Evolutionary conservation across 2,888 invertebrate species (phyloP).

Genomic region (Drosophila nr. perissopoda): DNA sequence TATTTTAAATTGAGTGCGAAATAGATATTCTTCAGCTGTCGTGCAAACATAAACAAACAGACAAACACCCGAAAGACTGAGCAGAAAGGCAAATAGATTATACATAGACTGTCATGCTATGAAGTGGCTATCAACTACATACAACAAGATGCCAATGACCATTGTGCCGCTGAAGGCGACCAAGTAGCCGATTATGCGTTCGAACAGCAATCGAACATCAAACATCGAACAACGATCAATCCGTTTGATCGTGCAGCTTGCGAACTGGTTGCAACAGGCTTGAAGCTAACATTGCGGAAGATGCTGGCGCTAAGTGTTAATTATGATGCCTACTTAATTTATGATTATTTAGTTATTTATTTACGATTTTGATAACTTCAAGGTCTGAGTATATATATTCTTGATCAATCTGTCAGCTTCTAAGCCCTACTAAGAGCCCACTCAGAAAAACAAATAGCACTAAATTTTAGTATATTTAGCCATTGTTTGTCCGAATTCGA

Average conservation of each 20-base stretch:
- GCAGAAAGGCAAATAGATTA: slow-evolving; percentile 40
- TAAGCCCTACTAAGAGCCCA: not conserved
- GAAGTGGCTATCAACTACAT: slow-evolving; percentile 12
- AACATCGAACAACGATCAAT: slow-evolving; percentile 33
- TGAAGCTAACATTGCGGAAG: slow-evolving; percentile 51
- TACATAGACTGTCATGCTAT: slow-evolving; percentile 2
- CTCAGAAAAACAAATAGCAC: not conserved
- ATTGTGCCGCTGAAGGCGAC: slow-evolving; percentile 40
- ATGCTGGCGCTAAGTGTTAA: slow-evolving; percentile 42
- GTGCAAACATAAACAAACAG: slow-evolving; percentile 44
- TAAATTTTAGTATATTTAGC: too few species aligned
- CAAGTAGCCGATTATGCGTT: slow-evolving; percentile 28
- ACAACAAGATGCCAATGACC: slow-evolving; percentile 34
- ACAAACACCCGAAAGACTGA: slow-evolving; percentile 11
- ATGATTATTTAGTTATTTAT: not conserved
- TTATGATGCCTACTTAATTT: not conserved
- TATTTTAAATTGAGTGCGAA: slow-evolving; percentile 63
- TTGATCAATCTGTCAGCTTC: not conserved
- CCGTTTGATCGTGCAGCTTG: slow-evolving; percentile 1
- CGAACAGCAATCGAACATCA: slow-evolving; percentile 43
- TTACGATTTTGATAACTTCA: not conserved
- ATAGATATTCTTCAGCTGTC: slow-evolving; percentile 57
- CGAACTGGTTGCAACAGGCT: slow-evolving; percentile 52
- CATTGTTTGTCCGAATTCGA: too few species aligned
- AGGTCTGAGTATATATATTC: not conserved